Evolutionary conservation across 2,113 vertebrate species (phyloP).

Genomic region (Onychostruthus taczanowskii): DNA sequence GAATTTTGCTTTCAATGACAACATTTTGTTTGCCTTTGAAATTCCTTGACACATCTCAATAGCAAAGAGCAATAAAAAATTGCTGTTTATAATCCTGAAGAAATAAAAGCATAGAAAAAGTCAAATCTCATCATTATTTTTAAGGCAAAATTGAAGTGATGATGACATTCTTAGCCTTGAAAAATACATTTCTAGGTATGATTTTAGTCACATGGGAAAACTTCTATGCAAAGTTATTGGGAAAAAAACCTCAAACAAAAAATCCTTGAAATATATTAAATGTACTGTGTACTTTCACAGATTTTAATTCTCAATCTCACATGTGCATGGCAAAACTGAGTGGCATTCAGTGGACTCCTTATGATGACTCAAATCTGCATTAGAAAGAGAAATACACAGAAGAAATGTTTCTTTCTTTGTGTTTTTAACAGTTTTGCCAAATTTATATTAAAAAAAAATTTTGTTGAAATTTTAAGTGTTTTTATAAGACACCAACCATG

Average conservation of each 20-base stretch:
- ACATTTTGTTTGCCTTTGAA: constrained; percentile 54
- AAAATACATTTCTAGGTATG: not conserved
- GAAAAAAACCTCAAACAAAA: not conserved
- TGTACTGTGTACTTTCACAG: not conserved
- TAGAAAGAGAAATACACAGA: not conserved
- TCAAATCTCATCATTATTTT: not conserved
- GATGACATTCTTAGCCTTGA: not conserved
- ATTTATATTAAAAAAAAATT: not conserved
- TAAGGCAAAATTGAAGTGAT: not conserved
- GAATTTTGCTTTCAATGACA: constrained; percentile 48
- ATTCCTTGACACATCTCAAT: constrained; percentile 40
- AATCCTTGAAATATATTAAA: not conserved
- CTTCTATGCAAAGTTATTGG: not conserved
- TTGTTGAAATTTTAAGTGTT: not conserved
- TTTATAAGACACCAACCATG: not conserved
- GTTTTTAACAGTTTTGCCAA: not conserved
- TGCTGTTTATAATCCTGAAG: not conserved
- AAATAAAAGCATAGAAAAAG: not conserved
- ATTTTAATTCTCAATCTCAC: not conserved
- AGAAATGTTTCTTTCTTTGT: not conserved
- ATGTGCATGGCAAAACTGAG: not conserved
- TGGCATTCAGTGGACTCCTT: not conserved
- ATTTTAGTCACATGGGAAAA: not conserved
- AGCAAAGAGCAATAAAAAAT: constrained; percentile 52
- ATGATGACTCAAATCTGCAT: not conserved